Conservation (phyloP, 2,797 vertebrate genomes). For the Micropoecilia bifurca region DNA sequence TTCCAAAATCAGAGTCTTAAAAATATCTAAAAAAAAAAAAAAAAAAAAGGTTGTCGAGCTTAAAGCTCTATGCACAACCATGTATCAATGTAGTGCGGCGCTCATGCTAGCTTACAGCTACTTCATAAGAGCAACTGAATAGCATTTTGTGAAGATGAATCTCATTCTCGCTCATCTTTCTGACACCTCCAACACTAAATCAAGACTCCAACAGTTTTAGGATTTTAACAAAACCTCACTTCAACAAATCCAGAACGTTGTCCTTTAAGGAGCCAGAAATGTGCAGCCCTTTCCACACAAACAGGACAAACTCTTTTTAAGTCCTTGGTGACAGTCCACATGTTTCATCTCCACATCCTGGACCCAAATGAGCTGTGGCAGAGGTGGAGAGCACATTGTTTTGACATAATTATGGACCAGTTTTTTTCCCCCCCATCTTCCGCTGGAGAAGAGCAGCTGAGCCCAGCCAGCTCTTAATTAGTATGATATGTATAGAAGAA, state of each 20-base stretch:
- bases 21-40: background rate
- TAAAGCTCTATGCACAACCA: background rate
- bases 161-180: background rate
- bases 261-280: conserved; percentile 25
- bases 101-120: background rate
- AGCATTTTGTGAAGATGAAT: background rate
- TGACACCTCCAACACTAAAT: background rate
- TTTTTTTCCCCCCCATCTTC: conserved; percentile 55
- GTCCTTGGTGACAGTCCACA: conserved; percentile 58
- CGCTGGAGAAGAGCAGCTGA: conserved; percentile 62
- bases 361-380: conserved; percentile 54
- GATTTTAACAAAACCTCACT: background rate
- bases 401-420: conserved; percentile 76
- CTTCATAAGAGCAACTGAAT: background rate
- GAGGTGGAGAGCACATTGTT: conserved; percentile 73
- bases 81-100: background rate
- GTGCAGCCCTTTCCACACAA: conserved; percentile 51
- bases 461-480: conserved; percentile 77
- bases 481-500: conserved; percentile 74
- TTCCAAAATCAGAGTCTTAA: background rate
- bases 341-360: conserved; percentile 49
- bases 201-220: background rate
- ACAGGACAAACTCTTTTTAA: conserved; percentile 40
- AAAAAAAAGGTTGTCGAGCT: background rate
- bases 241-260: conserved; percentile 10